Base-by-base conservation (phyloP, 64 coral and sea anemone genomes). In the Dendrophyllia cribrosa region DNA sequence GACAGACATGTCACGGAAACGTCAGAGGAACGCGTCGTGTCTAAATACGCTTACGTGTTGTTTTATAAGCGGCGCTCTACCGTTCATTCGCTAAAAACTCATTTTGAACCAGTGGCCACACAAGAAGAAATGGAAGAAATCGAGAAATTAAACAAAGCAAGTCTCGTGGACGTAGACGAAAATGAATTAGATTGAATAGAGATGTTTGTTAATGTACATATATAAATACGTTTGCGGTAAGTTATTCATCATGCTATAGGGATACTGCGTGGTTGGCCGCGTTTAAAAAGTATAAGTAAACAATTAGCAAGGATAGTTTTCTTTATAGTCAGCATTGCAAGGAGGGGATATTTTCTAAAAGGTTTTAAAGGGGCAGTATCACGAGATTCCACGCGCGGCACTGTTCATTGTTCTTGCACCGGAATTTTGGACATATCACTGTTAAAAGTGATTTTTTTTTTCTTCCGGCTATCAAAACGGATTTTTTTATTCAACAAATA, bases 1-100 rank as follows among this genome's bases (percentile, higher is more conserved):
- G 95, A 97, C 49, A 88, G 76, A 21, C 90, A 46, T 59, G 95
- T 97, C 53, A 88, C 95, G 6, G 75, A 72, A 21, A 93, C 92
- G 0, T 50, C 26, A 0, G 95, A 97, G 46, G 82, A 83, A 52
- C 92, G 92, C 6, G 91, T 97, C 19, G 59, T 94, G 62, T 97
- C 95, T 6, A 97, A 97, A 71, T 97, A 92, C 81, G 95, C 95
- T 11, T 97, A 97, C 24, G 95, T 97, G 44, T 84, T 97, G 82
- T 97, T 97, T 63, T 97, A 97, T 70, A 92, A 97, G 43, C 84
- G 87, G 68, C 89, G 94, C 51, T 71, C 73, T 9, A 26, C 19
- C 48, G 4, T 19, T 0, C 53, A 7, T n/a, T 75, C 19, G 46
- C 15, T 75, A 20, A 11, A 75, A 23, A 68, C 44, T 4, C 58